These are phyloP conservation scores for Corythornis vintsioides DNA, from an alignment of 2,113 vertebrate species.

Conservation along the genomic window DNA sequence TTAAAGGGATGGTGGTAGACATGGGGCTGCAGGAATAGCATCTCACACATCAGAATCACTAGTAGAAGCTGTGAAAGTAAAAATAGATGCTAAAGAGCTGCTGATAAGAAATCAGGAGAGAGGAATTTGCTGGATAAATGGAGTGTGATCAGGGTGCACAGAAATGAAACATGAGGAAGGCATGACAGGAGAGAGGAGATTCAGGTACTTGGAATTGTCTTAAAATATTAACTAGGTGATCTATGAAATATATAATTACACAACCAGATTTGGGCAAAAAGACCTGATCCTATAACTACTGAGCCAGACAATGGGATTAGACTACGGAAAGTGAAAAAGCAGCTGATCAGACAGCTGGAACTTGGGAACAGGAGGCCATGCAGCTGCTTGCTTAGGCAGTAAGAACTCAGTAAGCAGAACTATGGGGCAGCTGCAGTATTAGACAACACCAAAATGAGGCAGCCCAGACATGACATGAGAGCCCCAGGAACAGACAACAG, in stretches of 20 bases:
- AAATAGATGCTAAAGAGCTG: constrained; percentile 49
- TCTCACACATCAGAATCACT: constrained; percentile 31
- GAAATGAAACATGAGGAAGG: constrained; percentile 6
- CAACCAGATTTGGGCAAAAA: neutral
- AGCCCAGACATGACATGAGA: neutral
- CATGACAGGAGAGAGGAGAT: neutral
- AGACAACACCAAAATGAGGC: neutral
- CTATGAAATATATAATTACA: constrained; percentile 2
- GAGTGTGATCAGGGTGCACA: neutral
- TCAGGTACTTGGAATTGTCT: neutral
- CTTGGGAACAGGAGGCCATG: neutral
- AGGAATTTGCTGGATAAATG: neutral
- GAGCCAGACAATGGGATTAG: neutral
- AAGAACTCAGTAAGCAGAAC: constrained; percentile 1
- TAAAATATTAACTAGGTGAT: neutral
- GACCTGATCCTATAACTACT: neutral
- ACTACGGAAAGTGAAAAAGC: neutral
- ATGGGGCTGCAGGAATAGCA: constrained; percentile 43
- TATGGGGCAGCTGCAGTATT: neutral
- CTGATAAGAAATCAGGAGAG: constrained; percentile 46
- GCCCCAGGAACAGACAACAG: neutral
- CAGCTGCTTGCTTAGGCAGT: neutral
- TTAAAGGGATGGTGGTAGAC: constrained; percentile 40
- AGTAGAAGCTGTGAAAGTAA: constrained; percentile 52
- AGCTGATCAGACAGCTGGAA: constrained; percentile 41